Conservation (phyloP, 2,113 vertebrate species). For the Egretta garzetta region DNA sequence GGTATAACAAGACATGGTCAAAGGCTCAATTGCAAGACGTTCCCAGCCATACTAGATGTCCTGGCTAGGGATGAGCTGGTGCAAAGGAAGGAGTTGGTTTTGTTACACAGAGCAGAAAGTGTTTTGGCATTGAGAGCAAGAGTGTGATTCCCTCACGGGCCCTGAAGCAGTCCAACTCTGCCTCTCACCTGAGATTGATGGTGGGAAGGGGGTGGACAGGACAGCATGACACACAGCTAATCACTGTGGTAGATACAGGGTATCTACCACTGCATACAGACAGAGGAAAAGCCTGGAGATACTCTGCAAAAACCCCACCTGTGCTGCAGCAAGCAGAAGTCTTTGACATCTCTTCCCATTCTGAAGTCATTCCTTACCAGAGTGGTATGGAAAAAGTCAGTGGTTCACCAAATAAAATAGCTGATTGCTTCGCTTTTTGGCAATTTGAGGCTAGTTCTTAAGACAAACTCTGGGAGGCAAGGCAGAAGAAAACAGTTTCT, state of each 20-base stretch:
- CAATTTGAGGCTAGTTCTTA: background rate
- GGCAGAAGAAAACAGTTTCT: background rate
- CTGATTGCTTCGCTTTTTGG: background rate
- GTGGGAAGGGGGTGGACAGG: fast-evolving
- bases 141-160: background rate
- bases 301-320: background rate
- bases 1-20: background rate
- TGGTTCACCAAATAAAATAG: background rate
- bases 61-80: background rate
- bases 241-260: background rate
- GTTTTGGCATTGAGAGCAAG: background rate
- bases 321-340: background rate
- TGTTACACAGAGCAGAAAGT: background rate
- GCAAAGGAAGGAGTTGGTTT: background rate
- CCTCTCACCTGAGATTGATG: background rate
- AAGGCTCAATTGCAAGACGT: background rate
- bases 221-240: background rate
- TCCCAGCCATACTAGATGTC: too few relatives aligned
- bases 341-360: background rate
- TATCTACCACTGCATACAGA: background rate
- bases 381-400: background rate
- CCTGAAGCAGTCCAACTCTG: background rate
- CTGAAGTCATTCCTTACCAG: background rate
- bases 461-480: background rate
- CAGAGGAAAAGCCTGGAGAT: background rate